Conservation (phyloP, 2,113 vertebrate species). For the Carassius gibelio region DNA sequence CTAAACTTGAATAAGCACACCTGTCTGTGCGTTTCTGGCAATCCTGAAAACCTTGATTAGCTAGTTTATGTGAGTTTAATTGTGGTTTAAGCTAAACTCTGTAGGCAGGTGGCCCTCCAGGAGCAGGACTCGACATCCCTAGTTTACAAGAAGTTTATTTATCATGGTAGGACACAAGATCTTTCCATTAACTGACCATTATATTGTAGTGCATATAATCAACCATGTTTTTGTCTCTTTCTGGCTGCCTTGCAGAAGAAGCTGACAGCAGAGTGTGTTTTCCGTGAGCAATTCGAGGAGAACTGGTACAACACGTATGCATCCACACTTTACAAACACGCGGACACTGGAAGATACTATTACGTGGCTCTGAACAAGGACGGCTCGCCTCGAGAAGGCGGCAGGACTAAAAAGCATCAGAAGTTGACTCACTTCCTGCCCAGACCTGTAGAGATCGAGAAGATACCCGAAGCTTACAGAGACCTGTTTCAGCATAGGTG, state of each 20-base stretch:
- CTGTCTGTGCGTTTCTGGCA: background rate
- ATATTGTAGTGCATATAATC: background rate
- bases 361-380: constrained; percentile 98
- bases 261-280: constrained; percentile 93
- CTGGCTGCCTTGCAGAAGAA: constrained; percentile 84
- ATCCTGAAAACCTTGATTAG: background rate
- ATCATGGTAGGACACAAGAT: background rate
- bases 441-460: constrained; percentile 90
- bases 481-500: constrained; percentile 95
- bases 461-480: constrained; percentile 90
- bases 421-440: constrained; percentile 98
- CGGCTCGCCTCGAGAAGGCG: constrained; percentile 92
- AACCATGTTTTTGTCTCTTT: constrained; percentile 40
- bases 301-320: constrained; percentile 99
- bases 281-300: constrained; percentile 98
- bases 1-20: too few relatives aligned
- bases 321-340: constrained; percentile 93
- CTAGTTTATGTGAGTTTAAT: background rate
- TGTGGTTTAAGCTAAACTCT: background rate
- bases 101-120: background rate
- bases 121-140: background rate
- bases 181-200: constrained; percentile 1
- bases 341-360: constrained; percentile 90
- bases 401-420: constrained; percentile 97
- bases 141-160: background rate